These are phyloP conservation scores for Spodoptera exigua DNA, from an alignment of 2,888 invertebrate genomes.

Conservation along the genomic window DNA sequence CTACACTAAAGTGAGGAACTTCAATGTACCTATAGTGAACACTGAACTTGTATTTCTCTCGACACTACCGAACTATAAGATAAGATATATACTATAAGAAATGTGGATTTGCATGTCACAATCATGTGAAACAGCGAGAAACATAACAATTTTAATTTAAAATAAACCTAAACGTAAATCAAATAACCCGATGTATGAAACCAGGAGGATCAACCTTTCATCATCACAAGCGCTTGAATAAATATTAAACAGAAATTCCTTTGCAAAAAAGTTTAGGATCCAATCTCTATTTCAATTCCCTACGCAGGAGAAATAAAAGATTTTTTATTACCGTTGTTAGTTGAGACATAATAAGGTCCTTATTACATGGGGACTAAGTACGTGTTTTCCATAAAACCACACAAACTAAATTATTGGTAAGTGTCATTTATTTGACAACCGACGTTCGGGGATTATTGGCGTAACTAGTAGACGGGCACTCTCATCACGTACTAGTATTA, in stretches of 20 bases:
- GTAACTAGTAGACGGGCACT: conserved; percentile 21
- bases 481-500: conserved; percentile 25
- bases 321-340: conserved; percentile 47
- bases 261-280: conserved; percentile 19
- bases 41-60: too few relatives aligned
- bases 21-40: too few relatives aligned
- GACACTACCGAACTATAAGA: too few relatives aligned
- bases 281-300: conserved; percentile 49
- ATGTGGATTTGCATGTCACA: too few relatives aligned
- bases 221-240: conserved; percentile 29
- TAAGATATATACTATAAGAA: too few relatives aligned
- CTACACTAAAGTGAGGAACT: too few relatives aligned
- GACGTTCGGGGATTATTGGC: conserved; percentile 21
- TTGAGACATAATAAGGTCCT: conserved; percentile 18
- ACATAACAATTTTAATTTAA: conserved; percentile 5
- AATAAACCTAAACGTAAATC: conserved; percentile 1
- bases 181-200: conserved; percentile 5
- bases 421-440: conserved; percentile 43
- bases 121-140: too few relatives aligned
- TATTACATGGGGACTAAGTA: conserved; percentile 1
- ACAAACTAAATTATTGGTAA: conserved; percentile 33
- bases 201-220: conserved; percentile 8
- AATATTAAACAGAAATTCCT: conserved; percentile 13
- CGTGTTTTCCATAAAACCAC: conserved; percentile 13
- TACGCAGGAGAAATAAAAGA: conserved; percentile 37